Conservation (phyloP, 1,140 invertebrate species). For the Zaprionus africanus region DNA sequence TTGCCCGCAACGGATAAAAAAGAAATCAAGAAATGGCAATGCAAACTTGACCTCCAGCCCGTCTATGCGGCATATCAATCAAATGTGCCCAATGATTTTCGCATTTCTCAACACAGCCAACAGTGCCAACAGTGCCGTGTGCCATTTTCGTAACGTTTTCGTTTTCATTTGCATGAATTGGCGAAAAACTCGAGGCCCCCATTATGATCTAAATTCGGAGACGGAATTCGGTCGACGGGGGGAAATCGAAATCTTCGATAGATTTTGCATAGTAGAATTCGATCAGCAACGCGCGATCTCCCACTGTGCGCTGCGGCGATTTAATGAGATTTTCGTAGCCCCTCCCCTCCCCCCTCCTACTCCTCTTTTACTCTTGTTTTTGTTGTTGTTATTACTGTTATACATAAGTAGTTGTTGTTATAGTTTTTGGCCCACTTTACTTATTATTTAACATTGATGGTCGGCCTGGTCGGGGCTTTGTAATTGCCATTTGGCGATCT, state of each 20-base stretch:
- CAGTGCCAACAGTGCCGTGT: constrained; percentile 23
- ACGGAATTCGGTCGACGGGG: constrained; percentile 7
- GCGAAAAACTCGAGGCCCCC: constrained; percentile 50
- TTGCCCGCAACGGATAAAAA: constrained; percentile 10
- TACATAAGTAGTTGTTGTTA: constrained; percentile 21
- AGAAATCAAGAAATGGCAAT: constrained; percentile 1
- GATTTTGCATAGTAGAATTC: constrained; percentile 78
- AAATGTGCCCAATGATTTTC: constrained; percentile 68
- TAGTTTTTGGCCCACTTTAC: constrained; percentile 71
- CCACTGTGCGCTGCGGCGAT: constrained; percentile 65
- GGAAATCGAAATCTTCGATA: constrained; percentile 48
- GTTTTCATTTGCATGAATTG: constrained; percentile 81
- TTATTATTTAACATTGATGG: constrained; percentile 75
- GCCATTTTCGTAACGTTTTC: constrained; percentile 53
- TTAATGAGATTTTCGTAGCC: constrained; percentile 72
- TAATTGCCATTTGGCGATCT: constrained; percentile 64
- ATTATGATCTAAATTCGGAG: constrained; percentile 32
- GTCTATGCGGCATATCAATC: constrained; percentile 74
- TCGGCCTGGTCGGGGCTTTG: constrained; percentile 33
- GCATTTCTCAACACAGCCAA: constrained; percentile 47
- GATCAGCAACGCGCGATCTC: constrained; percentile 43
- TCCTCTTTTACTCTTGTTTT: background rate
- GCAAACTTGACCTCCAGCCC: constrained; percentile 67
- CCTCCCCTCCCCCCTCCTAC: background rate
- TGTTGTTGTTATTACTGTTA: constrained; percentile 4